Evolutionary conservation across 1,140 invertebrate species (phyloP), one percentile per base, ranked within the genome.

Genomic region (Octopus sinensis): DNA sequence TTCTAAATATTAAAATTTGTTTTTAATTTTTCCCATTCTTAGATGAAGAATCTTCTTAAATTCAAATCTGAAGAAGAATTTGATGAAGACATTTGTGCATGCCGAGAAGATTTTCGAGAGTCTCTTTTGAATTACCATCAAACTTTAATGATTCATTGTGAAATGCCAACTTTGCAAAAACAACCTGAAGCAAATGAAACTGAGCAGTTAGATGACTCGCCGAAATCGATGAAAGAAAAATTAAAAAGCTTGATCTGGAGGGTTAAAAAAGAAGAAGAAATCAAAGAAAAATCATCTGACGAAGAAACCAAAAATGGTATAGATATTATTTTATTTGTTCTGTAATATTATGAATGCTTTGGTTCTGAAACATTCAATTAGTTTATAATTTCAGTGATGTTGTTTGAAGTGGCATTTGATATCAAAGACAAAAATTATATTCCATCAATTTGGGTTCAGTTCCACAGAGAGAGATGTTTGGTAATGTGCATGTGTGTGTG

Each of bases 1-100:
- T 76, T 51, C 23, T 30, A 76, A 17, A 51, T 43, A 4, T 5
- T 13, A 10, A 43, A 43, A 51, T 13, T 7, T 6, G 23, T 43
- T 77, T 77, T 77, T 77, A 6, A 6, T 7, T 43, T 77, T 77
- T 77, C 10, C 52, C 17, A 43, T 77, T 77, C 52, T 12, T 80
- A 89, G 87, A 89, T 89, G 88, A 86, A 84, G 76, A 85, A 86
- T 54, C 80, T 89, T 54, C 81, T 89, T 23, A 82, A 84, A n/a
- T 89, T 89, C 81, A 88, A 88, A 79, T 81, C 53, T 53, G 80
- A 79, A 53, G 84, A 86, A 53, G 85, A 84, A 43, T 82, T 81
- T 3, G 84, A 84, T 77, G 86, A 86, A 23, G 79, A 85, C 53
- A 78, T 78, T 12, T 88, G 86, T 80, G 87, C 88, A 5, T 88